A percentile compares a stretch with the other conserved stretches of the same genome.
Evolutionary conservation across 2,113 vertebrate genomes (phyloP).

Genomic region (Crocuta crocuta): DNA sequence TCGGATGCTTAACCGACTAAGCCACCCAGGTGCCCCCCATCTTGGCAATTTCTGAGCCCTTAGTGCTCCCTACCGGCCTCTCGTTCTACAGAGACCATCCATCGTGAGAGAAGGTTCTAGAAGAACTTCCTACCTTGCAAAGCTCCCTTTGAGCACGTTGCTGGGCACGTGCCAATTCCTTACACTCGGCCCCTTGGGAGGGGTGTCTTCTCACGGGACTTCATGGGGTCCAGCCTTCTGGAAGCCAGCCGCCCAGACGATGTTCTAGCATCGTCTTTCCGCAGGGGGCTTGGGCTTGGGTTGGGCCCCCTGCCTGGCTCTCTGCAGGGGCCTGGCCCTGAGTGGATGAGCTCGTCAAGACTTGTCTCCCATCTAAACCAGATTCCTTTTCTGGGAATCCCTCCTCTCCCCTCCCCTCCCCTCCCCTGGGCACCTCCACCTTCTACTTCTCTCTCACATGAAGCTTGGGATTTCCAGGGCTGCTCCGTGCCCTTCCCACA

Average conservation of each 20-base stretch:
- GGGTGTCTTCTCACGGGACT: background rate
- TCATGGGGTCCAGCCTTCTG: background rate
- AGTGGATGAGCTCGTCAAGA: no score
- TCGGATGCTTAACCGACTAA: no score
- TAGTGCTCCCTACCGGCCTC: background rate
- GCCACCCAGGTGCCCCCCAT: no score
- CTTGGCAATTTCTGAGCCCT: background rate
- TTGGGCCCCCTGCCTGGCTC: rapidly evolving
- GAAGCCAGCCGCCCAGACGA: background rate
- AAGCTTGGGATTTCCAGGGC: background rate
- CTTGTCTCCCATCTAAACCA: background rate
- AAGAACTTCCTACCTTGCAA: background rate
- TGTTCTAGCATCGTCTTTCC: background rate
- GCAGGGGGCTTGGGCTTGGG: background rate
- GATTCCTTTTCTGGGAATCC: background rate
- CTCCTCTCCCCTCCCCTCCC: no score
- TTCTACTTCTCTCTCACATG: background rate
- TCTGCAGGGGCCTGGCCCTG: rapidly evolving
- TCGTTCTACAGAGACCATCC: background rate
- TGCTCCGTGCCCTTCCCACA: no score
- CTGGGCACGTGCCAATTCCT: rapidly evolving
- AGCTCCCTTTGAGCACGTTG: rapidly evolving
- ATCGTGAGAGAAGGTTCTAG: background rate
- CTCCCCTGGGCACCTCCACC: no score
- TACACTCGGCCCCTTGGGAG: background rate